Percentiles rank a stretch among this genome's conserved stretches.
Evolutionary conservation across 2,797 vertebrate species (phyloP).

Genomic region (Cossypha heuglini): DNA sequence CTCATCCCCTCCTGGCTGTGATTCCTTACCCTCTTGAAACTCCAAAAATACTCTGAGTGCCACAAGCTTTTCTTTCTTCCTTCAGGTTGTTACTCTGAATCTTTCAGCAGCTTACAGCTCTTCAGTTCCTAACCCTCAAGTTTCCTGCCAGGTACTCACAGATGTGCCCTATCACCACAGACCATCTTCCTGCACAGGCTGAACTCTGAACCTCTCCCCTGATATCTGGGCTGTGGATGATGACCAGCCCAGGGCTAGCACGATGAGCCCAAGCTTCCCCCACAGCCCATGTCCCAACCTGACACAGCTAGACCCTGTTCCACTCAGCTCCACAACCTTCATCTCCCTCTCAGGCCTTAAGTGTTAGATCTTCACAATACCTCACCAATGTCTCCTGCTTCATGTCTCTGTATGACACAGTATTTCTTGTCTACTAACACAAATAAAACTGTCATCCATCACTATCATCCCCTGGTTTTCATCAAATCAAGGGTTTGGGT

Average conservation of each 20-base stretch:
- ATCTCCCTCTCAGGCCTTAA: not conserved
- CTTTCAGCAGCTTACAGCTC: not conserved
- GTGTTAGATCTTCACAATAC: not conserved
- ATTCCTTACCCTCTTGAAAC: not conserved
- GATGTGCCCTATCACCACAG: not conserved
- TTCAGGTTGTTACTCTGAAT: not conserved
- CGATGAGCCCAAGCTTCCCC: fast-evolving
- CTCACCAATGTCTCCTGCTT: not conserved
- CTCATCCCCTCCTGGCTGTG: not conserved
- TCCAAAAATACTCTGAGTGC: fast-evolving
- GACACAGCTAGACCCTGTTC: not conserved
- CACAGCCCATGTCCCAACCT: not conserved
- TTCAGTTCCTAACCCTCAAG: not conserved
- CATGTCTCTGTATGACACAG: not conserved
- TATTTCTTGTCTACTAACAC: not conserved
- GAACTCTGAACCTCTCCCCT: not conserved
- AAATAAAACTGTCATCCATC: not conserved
- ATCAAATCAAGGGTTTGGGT: not conserved
- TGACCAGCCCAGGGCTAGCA: not conserved
- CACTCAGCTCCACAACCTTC: not conserved
- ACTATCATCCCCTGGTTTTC: not conserved
- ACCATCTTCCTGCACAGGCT: not conserved
- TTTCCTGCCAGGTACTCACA: not conserved
- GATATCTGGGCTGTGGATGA: fast-evolving
- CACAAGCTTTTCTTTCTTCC: not conserved